phyloP scores from a whole-genome alignment of 2,113 vertebrate genomes.

The Hydrochoerus hydrochaeris region DNA sequence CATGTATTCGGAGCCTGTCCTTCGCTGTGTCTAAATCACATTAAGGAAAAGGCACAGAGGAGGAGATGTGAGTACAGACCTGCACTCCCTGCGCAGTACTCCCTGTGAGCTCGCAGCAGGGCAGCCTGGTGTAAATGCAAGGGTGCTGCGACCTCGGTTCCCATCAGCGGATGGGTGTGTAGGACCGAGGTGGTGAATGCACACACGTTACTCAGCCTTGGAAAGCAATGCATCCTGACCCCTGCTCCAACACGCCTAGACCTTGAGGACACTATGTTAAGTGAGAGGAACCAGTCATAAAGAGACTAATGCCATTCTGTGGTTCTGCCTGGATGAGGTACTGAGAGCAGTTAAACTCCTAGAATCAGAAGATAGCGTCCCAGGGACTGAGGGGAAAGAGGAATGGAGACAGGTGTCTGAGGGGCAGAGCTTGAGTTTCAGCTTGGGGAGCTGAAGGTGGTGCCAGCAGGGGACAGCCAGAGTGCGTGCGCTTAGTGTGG shows the following conservation, averaged over 20 bases:
- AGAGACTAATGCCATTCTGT: not conserved
- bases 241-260: not conserved
- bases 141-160: not conserved
- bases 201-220: not conserved
- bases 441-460: not conserved
- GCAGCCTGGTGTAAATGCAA: not conserved
- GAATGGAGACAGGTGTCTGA: not conserved
- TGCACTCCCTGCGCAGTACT: no score
- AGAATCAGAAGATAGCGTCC: not conserved
- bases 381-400: not conserved
- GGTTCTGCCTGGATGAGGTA: not conserved
- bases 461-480: not conserved
- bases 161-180: rapidly evolving
- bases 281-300: not conserved
- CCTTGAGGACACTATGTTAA: not conserved
- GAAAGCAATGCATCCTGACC: not conserved
- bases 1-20: not conserved
- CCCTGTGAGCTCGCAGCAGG: not conserved
- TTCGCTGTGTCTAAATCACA: not conserved
- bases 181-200: no score
- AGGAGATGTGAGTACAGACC: not conserved
- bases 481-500: not conserved
- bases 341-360: not conserved
- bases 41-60: not conserved
- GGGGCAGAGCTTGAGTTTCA: not conserved